Evolutionary conservation across 2,888 invertebrate species (phyloP), one percentile per base, ranked within the genome.

Genomic region (Teinopalpus imperialis): DNA sequence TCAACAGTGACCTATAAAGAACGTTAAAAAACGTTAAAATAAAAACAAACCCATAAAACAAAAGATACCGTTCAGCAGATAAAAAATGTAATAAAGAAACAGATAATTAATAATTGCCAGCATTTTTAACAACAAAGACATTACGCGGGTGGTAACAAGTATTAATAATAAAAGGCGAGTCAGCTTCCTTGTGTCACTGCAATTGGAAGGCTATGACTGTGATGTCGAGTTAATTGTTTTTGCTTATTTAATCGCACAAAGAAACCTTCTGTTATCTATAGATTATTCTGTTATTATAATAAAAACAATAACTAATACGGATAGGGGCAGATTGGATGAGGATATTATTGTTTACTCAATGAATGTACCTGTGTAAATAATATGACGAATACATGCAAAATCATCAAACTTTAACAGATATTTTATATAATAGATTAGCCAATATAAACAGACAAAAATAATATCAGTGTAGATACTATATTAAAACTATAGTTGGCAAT

Each of bases 101-200:
- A 10, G 12, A 13, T 35, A 27, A 41, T 23, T 41, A 47, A 47
- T 36, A 36, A 24, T 26, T 12, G 10, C 16, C 35, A 13, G 23
- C 30, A 31, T 47, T 36, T 35, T 35, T 32, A 41, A 49, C 35
- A 36, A 49, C 49, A 46, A 43, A 51, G 48, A 42, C 48, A 49
- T 54, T 50, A 54, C 50, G 48, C 27, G 51, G 42, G 58, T 51
- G 43, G 47, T 57, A 60, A 54, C 54, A 56, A 20, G 32, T 56
- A 58, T 53, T 56, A 54, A 61, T 59, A 56, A 51, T 54, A 54
- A 57, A 47, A 39, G 34, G 29, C 43, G 48, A 50, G 20, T 42
- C 30, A 16, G 46, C 57, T 62, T 63, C 61, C 59, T 57, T 54
- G 48, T 63, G 53, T 56, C 14, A 46, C 36, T 20, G 40, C 42